These are phyloP conservation scores for Eilema depressum DNA, from an alignment of 2,888 invertebrate genomes.

Conservation along the genomic window DNA sequence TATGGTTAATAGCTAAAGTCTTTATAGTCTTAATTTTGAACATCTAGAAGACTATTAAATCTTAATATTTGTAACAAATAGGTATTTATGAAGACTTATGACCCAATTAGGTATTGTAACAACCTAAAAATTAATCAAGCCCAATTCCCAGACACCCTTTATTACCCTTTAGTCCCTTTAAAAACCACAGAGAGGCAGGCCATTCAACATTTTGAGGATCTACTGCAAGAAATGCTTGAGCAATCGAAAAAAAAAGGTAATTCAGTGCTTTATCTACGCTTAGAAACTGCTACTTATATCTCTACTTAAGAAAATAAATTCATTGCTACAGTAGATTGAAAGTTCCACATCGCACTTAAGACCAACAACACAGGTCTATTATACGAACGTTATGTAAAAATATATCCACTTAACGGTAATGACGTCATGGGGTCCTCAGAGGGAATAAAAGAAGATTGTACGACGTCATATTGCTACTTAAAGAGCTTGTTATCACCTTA, in stretches of 20 bases:
- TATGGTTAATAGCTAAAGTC: too few relatives aligned
- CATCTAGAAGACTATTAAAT: background rate
- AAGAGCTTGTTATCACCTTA: slow-evolving; percentile 30
- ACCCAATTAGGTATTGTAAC: background rate
- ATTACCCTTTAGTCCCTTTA: background rate
- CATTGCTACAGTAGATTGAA: background rate
- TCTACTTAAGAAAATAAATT: background rate
- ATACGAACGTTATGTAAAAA: slow-evolving; percentile 22
- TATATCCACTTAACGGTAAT: slow-evolving; percentile 38
- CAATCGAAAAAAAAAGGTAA: background rate
- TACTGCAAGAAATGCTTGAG: background rate
- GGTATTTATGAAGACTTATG: background rate
- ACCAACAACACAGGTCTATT: background rate
- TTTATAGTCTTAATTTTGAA: background rate
- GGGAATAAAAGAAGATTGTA: slow-evolving; percentile 50
- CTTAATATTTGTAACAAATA: background rate
- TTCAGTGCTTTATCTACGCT: background rate
- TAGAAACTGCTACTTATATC: background rate
- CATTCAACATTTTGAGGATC: background rate
- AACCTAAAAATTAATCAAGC: background rate
- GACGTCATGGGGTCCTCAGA: slow-evolving; percentile 30
- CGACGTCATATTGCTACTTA: slow-evolving; percentile 33
- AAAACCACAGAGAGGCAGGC: background rate
- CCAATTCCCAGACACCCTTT: background rate
- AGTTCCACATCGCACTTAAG: background rate